Evolutionary conservation across 2,888 invertebrate species (phyloP), one percentile per base, ranked within the genome.

Genomic region (Eulithis testata): DNA sequence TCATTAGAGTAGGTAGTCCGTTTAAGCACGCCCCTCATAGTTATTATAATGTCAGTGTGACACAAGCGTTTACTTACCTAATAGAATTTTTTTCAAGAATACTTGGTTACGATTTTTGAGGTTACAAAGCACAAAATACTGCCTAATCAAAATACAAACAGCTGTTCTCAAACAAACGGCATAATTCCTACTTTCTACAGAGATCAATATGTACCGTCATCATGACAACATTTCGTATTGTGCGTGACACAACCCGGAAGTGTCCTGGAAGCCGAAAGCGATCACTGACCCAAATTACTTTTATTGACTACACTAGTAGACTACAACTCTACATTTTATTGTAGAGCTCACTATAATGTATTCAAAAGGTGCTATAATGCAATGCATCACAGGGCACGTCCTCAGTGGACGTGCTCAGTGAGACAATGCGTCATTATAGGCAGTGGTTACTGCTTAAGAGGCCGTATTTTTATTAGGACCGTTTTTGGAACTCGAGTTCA

Each of bases 231-330:
- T 36, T 40, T 53, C 40, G 36, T 45, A 50, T 64, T 71, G 70
- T 67, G 56, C 31, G 52, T 21, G 62, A 61, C 70, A 55, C 21
- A 47, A 14, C 44, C 62, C 67, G 76, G 79, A 73, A 72, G 65
- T 65, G 61, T 52, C 60, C 71, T 71, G 78, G 72, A 72, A 75
- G 68, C 76, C 75, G 80, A 78, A 77, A 76, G 74, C 59, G 63
- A 63, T 58, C 54, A 62, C 54, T 65, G 73, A 37, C 66, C 75
- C 56, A 68, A 76, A 71, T 74, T 63, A 60, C 65, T 53, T 53
- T 40, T 56, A 50, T 53, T 64, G 59, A 62, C 47, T 52, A 31
- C 14, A 36, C 31, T 51, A 37, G 37, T 37, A 37, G 5, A 37
- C 37, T 3, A 37, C 31, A 43, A 9, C 56, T 40, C 47, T 63